Evolutionary conservation across 2,888 invertebrate genomes (phyloP).

Genomic region (Sarcophaga caerulescens): DNA sequence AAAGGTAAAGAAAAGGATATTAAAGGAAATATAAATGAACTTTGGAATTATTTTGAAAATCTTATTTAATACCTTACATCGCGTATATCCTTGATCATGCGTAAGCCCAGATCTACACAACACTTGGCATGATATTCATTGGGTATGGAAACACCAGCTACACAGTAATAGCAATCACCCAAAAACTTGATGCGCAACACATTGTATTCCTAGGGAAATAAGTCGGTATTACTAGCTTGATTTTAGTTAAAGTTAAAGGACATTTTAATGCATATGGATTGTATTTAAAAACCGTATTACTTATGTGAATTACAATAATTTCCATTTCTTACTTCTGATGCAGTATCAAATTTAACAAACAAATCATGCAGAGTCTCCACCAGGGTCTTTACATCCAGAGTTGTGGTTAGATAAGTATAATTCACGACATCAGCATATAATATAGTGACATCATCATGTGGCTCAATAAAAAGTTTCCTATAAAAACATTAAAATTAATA

Average conservation of each 20-base stretch:
- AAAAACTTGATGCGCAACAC: constrained; percentile 94
- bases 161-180: constrained; percentile 97
- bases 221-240: too few species aligned
- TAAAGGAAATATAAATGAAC: background rate
- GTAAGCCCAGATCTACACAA: constrained; percentile 93
- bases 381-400: constrained; percentile 89
- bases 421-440: constrained; percentile 97
- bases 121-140: constrained; percentile 92
- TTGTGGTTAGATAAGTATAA: constrained; percentile 89
- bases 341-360: constrained; percentile 95
- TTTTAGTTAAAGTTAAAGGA: too few species aligned
- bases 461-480: constrained; percentile 93
- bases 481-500: background rate
- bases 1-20: constrained; percentile 71
- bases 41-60: too few species aligned
- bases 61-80: constrained; percentile 84
- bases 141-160: constrained; percentile 91
- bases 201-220: constrained; percentile 84
- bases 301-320: too few species aligned
- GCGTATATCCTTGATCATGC: constrained; percentile 95
- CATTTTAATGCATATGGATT: too few species aligned
- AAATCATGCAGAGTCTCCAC: constrained; percentile 94
- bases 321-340: constrained; percentile 86
- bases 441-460: constrained; percentile 93
- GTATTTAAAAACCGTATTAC: too few species aligned